A percentile compares a stretch with the other conserved stretches of the same genome.
phyloP scores from a whole-genome alignment of 2,888 invertebrate species.

The Epicampocera succincta region DNA sequence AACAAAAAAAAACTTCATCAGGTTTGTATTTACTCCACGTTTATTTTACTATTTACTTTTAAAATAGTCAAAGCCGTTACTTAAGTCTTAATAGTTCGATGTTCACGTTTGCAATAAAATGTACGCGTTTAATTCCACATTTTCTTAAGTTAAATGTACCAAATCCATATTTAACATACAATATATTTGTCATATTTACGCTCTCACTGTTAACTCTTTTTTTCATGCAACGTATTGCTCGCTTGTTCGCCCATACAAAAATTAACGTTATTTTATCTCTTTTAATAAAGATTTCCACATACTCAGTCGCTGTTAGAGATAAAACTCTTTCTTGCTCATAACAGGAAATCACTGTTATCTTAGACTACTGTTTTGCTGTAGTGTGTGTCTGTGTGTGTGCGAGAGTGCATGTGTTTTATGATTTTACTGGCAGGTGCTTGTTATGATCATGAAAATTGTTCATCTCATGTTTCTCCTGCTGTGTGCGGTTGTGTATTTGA shows the following conservation, averaged over 20 bases:
- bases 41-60: constrained; percentile 14
- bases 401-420: neutral
- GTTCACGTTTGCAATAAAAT: constrained; percentile 59
- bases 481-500: neutral
- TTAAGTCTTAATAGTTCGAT: constrained; percentile 58
- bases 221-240: no score
- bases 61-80: constrained; percentile 45
- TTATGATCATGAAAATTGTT: constrained; percentile 48
- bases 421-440: constrained; percentile 26
- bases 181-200: neutral
- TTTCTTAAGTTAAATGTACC: constrained; percentile 21
- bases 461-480: neutral
- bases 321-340: constrained; percentile 2
- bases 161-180: constrained; percentile 22
- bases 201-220: constrained; percentile 25
- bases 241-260: neutral
- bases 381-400: no score
- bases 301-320: constrained; percentile 5
- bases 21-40: neutral
- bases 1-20: no score
- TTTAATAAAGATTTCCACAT: neutral
- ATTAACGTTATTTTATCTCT: neutral
- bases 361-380: neutral
- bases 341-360: constrained; percentile 29
- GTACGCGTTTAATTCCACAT: constrained; percentile 23